Base-by-base conservation (phyloP, 2,888 invertebrate genomes). In the Sesamia inferens region DNA sequence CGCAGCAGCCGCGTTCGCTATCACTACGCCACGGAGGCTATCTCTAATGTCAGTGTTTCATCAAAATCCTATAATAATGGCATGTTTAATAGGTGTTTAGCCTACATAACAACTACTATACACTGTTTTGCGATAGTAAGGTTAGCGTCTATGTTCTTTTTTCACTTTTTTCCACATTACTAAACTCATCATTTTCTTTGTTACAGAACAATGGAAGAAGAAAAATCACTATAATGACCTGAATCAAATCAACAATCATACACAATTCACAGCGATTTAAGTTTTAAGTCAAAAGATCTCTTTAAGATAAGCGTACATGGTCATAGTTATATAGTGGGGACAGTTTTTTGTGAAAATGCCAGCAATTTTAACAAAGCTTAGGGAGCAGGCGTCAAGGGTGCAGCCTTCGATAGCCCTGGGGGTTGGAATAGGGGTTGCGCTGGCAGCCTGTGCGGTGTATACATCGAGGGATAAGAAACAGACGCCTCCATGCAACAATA, bases 301-400 rank as follows among this genome's bases (percentile, higher is more conserved):
- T 62, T 69, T 75, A 76, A 72, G 22, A 64, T 85, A 88, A 89
- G 84, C 55, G 75, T 84, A 86, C 81, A 85, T 82, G 83, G 62
- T 75, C 75, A 77, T 68, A 79, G 73, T 62, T 59, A 62, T 68
- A 69, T 74, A 71, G 61, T 47, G 24, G n/a, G 3, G 66, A 74
- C 54, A 71, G 51, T 65, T 31, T 58, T 66, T 71, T 83, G 67
- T 71, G 68, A 92, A 89, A 87, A 96, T 96, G 96, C 96, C 96
- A 76, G 96, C 96, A 39, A 95, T 96, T 78, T 85, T 96, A 83
- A 91, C 96, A 39, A 96, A 96, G 90, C 93, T 96, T 8, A 87
- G 95, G 61, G 96, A 96, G 88, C 93, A 93, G 85, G 96, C 96
- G 84, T 94, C 93, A 81, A 89, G 95, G 85, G 96, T 96, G 0